A percentile compares a stretch with the other conserved stretches of the same genome.
These are phyloP conservation scores for Mycetomoellerius zeteki DNA, from an alignment of 1,140 invertebrate genomes.

Conservation along the genomic window DNA sequence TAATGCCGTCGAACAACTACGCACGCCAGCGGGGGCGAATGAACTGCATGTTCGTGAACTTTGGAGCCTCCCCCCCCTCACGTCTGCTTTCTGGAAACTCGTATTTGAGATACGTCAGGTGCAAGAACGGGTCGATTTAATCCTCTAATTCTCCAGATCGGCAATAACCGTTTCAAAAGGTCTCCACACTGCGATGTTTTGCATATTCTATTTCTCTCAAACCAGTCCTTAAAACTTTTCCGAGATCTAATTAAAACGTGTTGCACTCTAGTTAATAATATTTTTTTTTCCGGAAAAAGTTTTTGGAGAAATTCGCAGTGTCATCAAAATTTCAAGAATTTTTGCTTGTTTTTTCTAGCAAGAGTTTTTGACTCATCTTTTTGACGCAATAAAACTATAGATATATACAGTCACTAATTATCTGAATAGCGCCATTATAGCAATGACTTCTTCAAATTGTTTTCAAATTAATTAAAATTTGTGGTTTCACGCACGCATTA, in stretches of 20 bases:
- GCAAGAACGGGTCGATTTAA: conserved; percentile 74
- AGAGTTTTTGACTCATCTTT: not conserved
- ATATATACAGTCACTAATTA: not conserved
- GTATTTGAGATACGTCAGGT: conserved; percentile 77
- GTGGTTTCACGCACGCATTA: too few relatives aligned
- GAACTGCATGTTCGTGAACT: conserved; percentile 67
- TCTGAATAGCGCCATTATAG: too few relatives aligned
- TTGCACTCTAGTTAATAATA: too few relatives aligned
- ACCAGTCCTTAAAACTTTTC: not conserved
- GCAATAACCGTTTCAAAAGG: conserved; percentile 61
- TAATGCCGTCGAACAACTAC: conserved; percentile 74
- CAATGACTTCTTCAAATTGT: too few relatives aligned
- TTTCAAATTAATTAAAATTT: too few relatives aligned
- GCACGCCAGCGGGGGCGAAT: conserved; percentile 56
- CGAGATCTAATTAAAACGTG: conserved; percentile 12
- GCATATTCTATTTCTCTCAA: conserved; percentile 44
- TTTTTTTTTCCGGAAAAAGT: not conserved
- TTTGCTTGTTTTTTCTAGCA: not conserved
- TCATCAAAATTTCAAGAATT: not conserved
- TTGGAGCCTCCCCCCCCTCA: conserved; percentile 52
- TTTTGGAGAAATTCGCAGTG: not conserved
- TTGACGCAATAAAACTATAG: not conserved
- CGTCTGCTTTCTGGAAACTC: conserved; percentile 18
- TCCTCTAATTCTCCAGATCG: conserved; percentile 74
- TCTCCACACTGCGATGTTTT: conserved; percentile 38